Conservation (phyloP, 2,113 vertebrate species). For the Osmerus eperlanus region DNA sequence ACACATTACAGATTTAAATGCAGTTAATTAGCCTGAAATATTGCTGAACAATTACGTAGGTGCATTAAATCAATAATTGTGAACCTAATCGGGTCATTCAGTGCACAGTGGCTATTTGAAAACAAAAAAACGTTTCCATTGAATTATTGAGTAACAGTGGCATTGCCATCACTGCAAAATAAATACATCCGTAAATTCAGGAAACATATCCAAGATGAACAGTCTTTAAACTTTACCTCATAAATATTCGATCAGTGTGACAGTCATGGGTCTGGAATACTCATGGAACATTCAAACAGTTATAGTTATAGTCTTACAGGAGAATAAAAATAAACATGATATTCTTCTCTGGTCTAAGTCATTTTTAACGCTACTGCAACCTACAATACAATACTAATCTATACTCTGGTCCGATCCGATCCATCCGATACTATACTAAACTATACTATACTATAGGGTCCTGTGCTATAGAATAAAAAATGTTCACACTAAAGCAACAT, state of each 20-base stretch:
- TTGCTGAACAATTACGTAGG: slow-evolving; percentile 41
- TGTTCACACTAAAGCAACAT: too few relatives aligned
- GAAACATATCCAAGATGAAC: slow-evolving; percentile 4
- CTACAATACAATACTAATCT: too few relatives aligned
- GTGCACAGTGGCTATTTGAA: slow-evolving; percentile 45
- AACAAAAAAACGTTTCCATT: slow-evolving; percentile 61
- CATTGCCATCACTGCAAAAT: too few relatives aligned
- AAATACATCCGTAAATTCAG: slow-evolving; percentile 23
- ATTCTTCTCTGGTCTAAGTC: too few relatives aligned
- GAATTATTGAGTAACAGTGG: slow-evolving; percentile 40
- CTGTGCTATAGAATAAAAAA: not conserved
- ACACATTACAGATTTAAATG: slow-evolving; percentile 66
- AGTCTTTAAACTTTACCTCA: slow-evolving; percentile 1
- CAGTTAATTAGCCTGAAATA: slow-evolving; percentile 69
- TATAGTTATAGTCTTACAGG: too few relatives aligned
- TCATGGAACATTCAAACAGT: too few relatives aligned
- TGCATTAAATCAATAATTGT: slow-evolving; percentile 39
- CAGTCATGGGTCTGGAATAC: too few relatives aligned
- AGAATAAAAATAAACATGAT: too few relatives aligned
- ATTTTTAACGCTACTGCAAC: too few relatives aligned
- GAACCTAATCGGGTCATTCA: slow-evolving; percentile 63
- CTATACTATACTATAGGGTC: not conserved
- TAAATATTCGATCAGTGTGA: slow-evolving; percentile 7
- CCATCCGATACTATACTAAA: not conserved
- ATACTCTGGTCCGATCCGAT: not conserved